These are phyloP conservation scores for Drosophila acutilabella DNA, from an alignment of 2,888 invertebrate genomes.

Conservation along the genomic window DNA sequence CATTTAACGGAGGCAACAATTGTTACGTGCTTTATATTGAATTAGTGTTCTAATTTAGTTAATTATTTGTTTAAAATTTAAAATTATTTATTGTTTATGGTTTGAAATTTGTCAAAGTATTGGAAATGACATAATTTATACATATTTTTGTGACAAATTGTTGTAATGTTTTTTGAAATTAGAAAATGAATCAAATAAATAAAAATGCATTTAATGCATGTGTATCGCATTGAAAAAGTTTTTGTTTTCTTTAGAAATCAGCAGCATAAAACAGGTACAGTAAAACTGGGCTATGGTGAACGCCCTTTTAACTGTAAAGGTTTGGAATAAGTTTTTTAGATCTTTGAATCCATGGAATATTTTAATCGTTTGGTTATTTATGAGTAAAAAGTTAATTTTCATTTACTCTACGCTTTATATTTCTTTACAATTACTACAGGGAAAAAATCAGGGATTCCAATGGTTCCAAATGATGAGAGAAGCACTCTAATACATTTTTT, in stretches of 20 bases:
- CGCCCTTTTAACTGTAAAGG: too few species aligned
- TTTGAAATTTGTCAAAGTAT: conserved; percentile 51
- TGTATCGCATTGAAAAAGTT: conserved; percentile 24
- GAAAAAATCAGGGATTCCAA: too few species aligned
- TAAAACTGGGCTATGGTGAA: neutral
- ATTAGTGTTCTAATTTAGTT: conserved; percentile 31
- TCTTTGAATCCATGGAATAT: too few species aligned
- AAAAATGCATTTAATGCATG: conserved; percentile 50
- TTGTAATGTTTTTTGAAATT: conserved; percentile 59
- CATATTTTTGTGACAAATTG: conserved; percentile 72
- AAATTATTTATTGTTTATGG: conserved; percentile 50
- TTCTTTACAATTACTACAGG: too few species aligned
- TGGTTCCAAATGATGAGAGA: too few species aligned
- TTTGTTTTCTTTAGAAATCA: neutral
- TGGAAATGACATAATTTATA: conserved; percentile 38
- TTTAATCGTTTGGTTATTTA: too few species aligned
- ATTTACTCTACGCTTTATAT: too few species aligned
- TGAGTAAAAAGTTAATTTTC: too few species aligned
- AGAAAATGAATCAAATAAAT: conserved; percentile 53
- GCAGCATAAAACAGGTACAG: conserved; percentile 7
- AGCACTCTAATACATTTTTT: too few species aligned
- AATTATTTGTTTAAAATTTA: conserved; percentile 48
- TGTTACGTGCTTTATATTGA: conserved; percentile 16
- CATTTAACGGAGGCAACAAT: conserved; percentile 13
- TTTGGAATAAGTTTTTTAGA: too few species aligned